Evolutionary conservation across 2,888 invertebrate species (phyloP), one percentile per base, ranked within the genome.

Genomic region (Neoaliturus tenellus): DNA sequence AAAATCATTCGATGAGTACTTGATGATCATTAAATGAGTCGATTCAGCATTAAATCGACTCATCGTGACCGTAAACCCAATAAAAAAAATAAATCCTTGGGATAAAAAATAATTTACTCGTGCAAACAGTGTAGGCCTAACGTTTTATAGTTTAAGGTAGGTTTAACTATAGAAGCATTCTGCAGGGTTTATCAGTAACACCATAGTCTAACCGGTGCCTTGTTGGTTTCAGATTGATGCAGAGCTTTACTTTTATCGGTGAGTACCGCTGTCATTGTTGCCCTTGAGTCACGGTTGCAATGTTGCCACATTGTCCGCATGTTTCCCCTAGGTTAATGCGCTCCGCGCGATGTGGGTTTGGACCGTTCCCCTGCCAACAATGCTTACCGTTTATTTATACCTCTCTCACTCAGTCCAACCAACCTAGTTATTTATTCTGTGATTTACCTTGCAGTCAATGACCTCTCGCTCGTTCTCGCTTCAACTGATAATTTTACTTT

Each of bases 381-480:
- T 62, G 28, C 62, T 62, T 58, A n/a, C 25, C 17, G 35, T 55
- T 4, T 39, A 58, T 58, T 58, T 80, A 80, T 80, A 58, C 58
- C 28, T 20, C 23, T 2, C 31, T 28, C 62, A 28, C 31, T 28
- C 62, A 28, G 62, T 62, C 62, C 10, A 62, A 31, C 31, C 28
- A 62, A 31, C 31, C 62, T 17, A 62, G 62, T 62, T 62, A 62
- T 62, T 62, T 62, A 62, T 62, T 62, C 62, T 62, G 28, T 62
- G 62, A 62, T 62, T 28, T 28, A 62, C 62, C 14, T 28, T 10
- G 5, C 28, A 31, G 62, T 31, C 28, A 62, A 62, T 20, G 62
- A 62, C 62, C 62, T 62, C 28, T 62, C 51, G 6, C 6, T 8
- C 8, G 39, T 39, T 39, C 12, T 39, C 39, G n/a, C n/a, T n/a